Conservation (phyloP, 2,888 invertebrate genomes). For the Abrostola triplasia region DNA sequence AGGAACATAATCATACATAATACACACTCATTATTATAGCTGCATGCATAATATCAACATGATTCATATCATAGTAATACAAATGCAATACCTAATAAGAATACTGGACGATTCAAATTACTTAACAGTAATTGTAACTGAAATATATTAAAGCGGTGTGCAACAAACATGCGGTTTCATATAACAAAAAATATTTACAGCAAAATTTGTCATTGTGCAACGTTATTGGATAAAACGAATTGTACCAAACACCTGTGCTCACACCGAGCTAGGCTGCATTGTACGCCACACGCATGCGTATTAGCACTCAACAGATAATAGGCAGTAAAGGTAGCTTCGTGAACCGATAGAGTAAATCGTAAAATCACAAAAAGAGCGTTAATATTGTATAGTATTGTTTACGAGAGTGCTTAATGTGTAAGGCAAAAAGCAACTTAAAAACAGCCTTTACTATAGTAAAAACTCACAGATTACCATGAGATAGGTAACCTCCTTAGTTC, state of each 20-base stretch:
- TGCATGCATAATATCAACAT: conserved; percentile 13
- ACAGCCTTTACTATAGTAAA: conserved; percentile 6
- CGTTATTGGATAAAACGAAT: conserved; percentile 29
- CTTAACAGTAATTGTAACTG: neutral
- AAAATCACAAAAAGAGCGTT: too few species aligned
- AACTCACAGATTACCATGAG: neutral
- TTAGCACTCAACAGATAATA: conserved; percentile 4
- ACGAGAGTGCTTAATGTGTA: conserved; percentile 13
- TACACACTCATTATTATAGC: conserved; percentile 20
- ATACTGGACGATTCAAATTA: neutral
- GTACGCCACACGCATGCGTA: conserved; percentile 1
- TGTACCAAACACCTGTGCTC: conserved; percentile 26
- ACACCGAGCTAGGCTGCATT: neutral
- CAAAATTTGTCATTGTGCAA: conserved; percentile 30
- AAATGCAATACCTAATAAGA: conserved; percentile 13
- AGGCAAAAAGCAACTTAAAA: conserved; percentile 8
- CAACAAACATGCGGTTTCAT: conserved; percentile 9
- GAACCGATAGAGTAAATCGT: neutral
- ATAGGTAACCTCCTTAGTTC: neutral
- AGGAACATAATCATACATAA: conserved; percentile 36
- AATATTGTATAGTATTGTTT: neutral
- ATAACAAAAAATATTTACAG: conserved; percentile 15
- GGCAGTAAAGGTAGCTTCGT: neutral
- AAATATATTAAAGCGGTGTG: neutral
- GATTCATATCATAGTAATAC: conserved; percentile 1